Conservation (phyloP, 2,113 vertebrate species). For the Dicrurus megarhynchus region DNA sequence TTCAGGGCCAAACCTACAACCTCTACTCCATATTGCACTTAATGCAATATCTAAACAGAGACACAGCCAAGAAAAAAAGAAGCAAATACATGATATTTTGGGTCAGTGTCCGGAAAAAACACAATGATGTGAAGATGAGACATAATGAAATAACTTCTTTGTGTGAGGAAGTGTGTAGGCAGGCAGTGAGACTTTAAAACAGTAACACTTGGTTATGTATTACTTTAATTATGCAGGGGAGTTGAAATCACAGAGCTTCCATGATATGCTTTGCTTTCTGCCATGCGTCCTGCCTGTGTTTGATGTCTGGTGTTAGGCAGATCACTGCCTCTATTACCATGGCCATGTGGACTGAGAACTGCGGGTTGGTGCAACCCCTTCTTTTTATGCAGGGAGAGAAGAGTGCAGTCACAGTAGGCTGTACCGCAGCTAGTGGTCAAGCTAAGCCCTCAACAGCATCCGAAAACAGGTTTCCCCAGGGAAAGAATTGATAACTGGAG, state of each 20-base stretch:
- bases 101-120: background rate
- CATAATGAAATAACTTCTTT: background rate
- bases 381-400: background rate
- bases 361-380: rapidly evolving
- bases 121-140: background rate
- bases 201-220: background rate
- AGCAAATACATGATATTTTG: background rate
- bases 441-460: background rate
- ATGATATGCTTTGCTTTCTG: background rate
- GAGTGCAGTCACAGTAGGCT: background rate
- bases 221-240: background rate
- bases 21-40: background rate
- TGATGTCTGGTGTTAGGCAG: background rate
- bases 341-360: background rate
- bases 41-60: background rate
- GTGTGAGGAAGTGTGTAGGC: background rate
- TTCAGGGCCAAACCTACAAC: background rate
- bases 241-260: background rate
- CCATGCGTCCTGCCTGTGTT: rapidly evolving
- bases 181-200: background rate
- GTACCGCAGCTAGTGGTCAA: background rate
- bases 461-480: background rate
- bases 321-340: background rate
- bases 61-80: background rate
- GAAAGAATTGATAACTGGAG: background rate